phyloP scores from a whole-genome alignment of 2,797 vertebrate genomes.

The Sebastes paucispinis region DNA sequence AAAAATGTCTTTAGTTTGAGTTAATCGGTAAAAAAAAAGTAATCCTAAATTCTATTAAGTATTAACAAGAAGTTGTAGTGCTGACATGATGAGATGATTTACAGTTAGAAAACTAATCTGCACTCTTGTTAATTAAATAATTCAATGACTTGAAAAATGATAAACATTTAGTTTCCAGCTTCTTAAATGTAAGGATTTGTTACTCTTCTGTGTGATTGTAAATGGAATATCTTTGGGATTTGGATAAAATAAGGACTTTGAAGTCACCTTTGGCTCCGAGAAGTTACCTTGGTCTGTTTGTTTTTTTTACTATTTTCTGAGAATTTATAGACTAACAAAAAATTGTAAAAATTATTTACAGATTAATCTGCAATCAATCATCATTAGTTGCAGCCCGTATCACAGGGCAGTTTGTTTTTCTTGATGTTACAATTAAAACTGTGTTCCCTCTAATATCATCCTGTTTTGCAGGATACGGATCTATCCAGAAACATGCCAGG shows the following conservation, averaged over 20 bases:
- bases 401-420: background rate
- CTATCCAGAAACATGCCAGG: conserved; percentile 96
- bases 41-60: too few relatives aligned
- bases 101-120: background rate
- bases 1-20: too few relatives aligned
- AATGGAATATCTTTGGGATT: background rate
- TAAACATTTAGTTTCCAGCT: background rate
- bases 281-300: too few relatives aligned
- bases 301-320: too few relatives aligned
- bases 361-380: background rate
- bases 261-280: background rate
- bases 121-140: background rate
- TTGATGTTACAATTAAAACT: background rate
- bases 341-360: fast-evolving
- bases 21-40: too few relatives aligned
- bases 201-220: background rate
- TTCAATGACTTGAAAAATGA: too few relatives aligned
- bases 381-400: background rate
- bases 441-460: background rate
- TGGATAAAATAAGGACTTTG: background rate
- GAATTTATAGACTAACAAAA: too few relatives aligned
- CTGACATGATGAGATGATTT: background rate
- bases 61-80: too few relatives aligned
- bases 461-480: conserved; percentile 88
- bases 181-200: background rate